These are phyloP conservation scores for Amphiduros pacificus DNA, from an alignment of 2,888 invertebrate species.

Conservation along the genomic window DNA sequence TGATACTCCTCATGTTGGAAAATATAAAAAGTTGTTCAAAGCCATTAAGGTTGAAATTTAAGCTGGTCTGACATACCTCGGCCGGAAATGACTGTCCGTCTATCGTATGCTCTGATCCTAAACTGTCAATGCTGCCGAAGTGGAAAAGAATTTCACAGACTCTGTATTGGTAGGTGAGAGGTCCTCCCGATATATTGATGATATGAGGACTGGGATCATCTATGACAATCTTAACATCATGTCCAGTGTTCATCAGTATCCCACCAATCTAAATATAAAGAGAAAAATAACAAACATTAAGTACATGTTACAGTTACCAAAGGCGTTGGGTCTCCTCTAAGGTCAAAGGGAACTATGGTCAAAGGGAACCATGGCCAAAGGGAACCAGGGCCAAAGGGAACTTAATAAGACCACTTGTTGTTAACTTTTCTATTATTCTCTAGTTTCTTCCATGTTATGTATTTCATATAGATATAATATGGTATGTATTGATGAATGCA, in stretches of 20 bases:
- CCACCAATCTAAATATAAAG: conserved; percentile 78
- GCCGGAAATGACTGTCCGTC: conserved; percentile 95
- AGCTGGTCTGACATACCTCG: conserved; percentile 71
- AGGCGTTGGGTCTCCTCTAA: too few species aligned
- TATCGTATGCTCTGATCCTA: conserved; percentile 95
- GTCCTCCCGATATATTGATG: conserved; percentile 94
- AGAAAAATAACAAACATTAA: too few species aligned
- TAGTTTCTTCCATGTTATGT: too few species aligned
- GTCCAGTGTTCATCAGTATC: conserved; percentile 87
- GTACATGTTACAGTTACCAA: too few species aligned
- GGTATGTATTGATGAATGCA: too few species aligned
- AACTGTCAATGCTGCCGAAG: conserved; percentile 75
- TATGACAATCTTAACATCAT: conserved; percentile 89
- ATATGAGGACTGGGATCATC: conserved; percentile 69
- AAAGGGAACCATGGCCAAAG: too few species aligned
- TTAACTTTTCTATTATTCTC: too few species aligned
- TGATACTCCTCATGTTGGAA: neutral
- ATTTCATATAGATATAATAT: too few species aligned
- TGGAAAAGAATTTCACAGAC: conserved; percentile 86
- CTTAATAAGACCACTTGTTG: too few species aligned
- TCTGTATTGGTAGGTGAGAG: conserved; percentile 92
- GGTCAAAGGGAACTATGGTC: too few species aligned
- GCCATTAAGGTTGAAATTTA: neutral
- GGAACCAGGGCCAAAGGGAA: too few species aligned
- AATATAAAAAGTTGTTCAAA: too few species aligned